A percentile compares a stretch with the other conserved stretches of the same genome.
phyloP scores from a whole-genome alignment of 2,888 invertebrate species.

The Neoitamus cyanurus region DNA sequence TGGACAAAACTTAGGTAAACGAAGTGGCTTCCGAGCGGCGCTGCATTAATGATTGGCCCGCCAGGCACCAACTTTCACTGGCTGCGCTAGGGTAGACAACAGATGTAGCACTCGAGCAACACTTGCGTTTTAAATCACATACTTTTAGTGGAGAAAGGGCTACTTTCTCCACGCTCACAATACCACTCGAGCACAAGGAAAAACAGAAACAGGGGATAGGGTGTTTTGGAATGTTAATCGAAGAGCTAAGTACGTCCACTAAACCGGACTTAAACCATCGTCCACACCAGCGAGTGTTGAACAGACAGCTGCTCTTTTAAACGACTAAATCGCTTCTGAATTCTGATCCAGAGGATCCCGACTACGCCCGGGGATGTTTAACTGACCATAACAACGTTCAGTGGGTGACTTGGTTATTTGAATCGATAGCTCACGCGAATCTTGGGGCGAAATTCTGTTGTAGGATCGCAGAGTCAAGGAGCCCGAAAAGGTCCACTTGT shows the following conservation, averaged over 20 bases:
- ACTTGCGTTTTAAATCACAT: constrained; percentile 20
- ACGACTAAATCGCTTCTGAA: neutral
- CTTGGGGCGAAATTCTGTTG: neutral
- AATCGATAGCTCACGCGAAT: neutral
- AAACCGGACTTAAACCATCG: neutral
- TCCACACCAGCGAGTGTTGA: neutral
- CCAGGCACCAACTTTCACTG: constrained; percentile 34
- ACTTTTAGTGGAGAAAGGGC: neutral
- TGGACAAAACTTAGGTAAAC: neutral
- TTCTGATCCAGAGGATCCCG: neutral
- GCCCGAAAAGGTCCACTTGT: neutral
- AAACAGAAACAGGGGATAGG: neutral
- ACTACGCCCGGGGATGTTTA: neutral
- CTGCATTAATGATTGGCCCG: constrained; percentile 14
- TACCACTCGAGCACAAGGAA: constrained; percentile 11
- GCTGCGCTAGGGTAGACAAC: neutral
- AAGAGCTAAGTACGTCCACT: neutral
- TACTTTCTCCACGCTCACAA: neutral
- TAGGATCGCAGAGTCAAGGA: neutral
- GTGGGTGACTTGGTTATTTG: neutral
- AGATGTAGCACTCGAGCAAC: constrained; percentile 17
- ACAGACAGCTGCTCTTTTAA: neutral
- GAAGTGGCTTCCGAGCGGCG: neutral
- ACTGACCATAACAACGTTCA: neutral
- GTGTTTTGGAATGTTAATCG: neutral